These are phyloP conservation scores for Chaitophorus viminalis DNA, from an alignment of 2,888 invertebrate species.

Conservation along the genomic window DNA sequence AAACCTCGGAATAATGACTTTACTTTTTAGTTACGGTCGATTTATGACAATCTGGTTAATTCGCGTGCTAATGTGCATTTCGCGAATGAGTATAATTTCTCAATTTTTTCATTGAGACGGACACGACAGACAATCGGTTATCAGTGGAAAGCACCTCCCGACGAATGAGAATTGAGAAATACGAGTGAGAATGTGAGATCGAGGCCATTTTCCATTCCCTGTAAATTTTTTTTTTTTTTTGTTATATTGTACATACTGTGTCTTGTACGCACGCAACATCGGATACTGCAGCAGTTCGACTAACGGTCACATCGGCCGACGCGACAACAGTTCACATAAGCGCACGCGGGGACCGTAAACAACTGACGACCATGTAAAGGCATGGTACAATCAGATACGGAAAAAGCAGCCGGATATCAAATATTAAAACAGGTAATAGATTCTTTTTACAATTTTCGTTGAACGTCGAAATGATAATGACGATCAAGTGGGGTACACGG, in stretches of 20 bases:
- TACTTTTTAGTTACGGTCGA: neutral
- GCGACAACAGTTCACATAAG: too few relatives aligned
- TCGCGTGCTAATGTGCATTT: neutral
- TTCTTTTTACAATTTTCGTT: too few relatives aligned
- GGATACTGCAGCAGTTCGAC: neutral
- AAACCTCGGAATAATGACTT: neutral
- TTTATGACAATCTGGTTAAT: neutral
- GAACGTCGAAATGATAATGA: too few relatives aligned
- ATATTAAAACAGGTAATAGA: too few relatives aligned
- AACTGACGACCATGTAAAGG: too few relatives aligned
- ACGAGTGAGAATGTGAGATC: too few relatives aligned
- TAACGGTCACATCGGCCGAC: neutral
- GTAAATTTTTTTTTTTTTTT: constrained; percentile 22
- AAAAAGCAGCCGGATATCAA: too few relatives aligned
- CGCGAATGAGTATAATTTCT: neutral
- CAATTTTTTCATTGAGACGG: neutral
- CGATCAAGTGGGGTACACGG: too few relatives aligned
- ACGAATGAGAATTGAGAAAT: constrained; percentile 40
- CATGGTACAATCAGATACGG: too few relatives aligned
- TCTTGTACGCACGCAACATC: neutral
- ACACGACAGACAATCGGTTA: constrained; percentile 32
- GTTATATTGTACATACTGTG: neutral
- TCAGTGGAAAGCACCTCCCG: neutral
- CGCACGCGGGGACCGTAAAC: too few relatives aligned
- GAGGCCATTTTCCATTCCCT: neutral